These are phyloP conservation scores for Eulemur mongoz DNA, from an alignment of 2,797 vertebrate genomes.

Conservation along the genomic window DNA sequence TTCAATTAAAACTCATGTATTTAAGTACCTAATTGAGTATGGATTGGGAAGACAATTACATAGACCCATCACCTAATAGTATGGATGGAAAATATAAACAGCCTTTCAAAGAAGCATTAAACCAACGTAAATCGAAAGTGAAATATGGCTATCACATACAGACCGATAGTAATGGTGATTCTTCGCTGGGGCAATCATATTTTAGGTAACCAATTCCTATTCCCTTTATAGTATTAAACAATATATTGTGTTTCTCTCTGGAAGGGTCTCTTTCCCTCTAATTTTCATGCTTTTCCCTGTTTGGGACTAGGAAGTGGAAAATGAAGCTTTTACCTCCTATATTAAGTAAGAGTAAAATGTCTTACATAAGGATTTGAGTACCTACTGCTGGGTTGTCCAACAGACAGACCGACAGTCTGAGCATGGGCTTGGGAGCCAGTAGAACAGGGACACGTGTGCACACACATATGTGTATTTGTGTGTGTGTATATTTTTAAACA, in stretches of 20 bases:
- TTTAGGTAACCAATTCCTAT: background rate
- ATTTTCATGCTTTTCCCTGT: background rate
- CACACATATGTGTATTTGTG: fast-evolving
- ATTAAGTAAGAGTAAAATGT: background rate
- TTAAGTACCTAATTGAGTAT: constrained; percentile 1
- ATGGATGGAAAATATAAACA: background rate
- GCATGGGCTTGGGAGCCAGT: background rate
- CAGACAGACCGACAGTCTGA: background rate
- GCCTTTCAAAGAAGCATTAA: background rate
- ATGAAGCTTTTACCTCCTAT: background rate
- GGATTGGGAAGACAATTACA: constrained; percentile 15
- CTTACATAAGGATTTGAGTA: background rate
- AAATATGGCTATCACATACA: background rate
- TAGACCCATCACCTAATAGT: background rate
- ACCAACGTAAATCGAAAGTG: background rate
- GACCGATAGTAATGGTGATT: background rate
- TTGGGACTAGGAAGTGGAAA: background rate
- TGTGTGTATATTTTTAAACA: background rate
- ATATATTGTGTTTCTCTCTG: background rate
- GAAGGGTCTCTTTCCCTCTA: background rate
- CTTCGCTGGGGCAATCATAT: background rate
- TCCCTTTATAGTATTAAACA: background rate
- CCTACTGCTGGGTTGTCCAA: background rate
- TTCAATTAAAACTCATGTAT: background rate
- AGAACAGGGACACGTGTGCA: fast-evolving